phyloP scores from a whole-genome alignment of 1,140 invertebrate genomes.

The Euura lappo region DNA sequence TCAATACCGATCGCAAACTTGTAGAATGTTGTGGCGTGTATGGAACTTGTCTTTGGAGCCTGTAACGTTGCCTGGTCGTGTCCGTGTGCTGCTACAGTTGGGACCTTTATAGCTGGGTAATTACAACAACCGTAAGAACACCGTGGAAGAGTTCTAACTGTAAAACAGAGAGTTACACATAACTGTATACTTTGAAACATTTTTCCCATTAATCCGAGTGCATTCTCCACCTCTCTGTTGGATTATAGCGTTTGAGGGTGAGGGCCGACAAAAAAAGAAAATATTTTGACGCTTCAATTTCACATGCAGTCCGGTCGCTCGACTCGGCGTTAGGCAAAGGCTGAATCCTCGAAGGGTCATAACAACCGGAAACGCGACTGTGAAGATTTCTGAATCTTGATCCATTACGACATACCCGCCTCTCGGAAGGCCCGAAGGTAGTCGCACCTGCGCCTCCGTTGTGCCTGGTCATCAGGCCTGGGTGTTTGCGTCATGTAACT shows the following conservation, averaged over 20 bases:
- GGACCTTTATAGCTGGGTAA: background rate
- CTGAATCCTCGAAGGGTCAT: background rate
- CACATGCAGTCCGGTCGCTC: too few species aligned
- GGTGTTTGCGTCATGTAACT: background rate
- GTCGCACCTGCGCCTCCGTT: background rate
- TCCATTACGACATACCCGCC: background rate
- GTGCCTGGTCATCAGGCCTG: background rate
- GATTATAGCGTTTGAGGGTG: too few species aligned
- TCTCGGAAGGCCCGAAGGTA: background rate
- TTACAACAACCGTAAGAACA: conserved; percentile 3
- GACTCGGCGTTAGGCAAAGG: too few species aligned
- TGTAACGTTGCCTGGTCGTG: background rate
- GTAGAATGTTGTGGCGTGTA: too few species aligned
- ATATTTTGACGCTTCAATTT: too few species aligned
- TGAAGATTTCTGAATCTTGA: background rate
- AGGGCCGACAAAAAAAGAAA: too few species aligned
- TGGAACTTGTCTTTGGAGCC: background rate
- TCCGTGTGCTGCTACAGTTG: background rate
- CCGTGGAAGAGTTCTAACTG: background rate
- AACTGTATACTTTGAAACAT: background rate
- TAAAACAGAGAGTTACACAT: background rate
- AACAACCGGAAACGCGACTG: background rate
- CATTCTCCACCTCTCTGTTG: too few species aligned
- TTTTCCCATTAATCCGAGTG: background rate
- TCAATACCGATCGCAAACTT: background rate